These are phyloP conservation scores for Coecobrya sp. DNA, from an alignment of 2,888 invertebrate species.

Conservation along the genomic window DNA sequence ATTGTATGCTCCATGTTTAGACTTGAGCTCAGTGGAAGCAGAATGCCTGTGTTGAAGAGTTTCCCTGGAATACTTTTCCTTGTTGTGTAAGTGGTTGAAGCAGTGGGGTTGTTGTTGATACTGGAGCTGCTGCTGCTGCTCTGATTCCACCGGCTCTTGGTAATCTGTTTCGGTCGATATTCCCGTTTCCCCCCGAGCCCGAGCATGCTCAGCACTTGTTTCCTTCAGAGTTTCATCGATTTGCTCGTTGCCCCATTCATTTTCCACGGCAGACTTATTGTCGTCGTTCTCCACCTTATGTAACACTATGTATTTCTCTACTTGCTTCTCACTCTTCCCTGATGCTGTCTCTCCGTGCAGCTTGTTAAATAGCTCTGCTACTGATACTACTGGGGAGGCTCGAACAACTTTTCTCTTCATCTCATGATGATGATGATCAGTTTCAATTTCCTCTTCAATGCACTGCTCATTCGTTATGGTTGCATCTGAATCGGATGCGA, in stretches of 20 bases:
- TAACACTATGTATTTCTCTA: slow-evolving; percentile 35
- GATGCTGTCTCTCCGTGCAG: slow-evolving; percentile 36
- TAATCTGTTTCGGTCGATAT: slow-evolving; percentile 86
- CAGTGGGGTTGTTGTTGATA: slow-evolving; percentile 64
- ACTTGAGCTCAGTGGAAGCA: slow-evolving; percentile 33
- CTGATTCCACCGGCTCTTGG: slow-evolving; percentile 78
- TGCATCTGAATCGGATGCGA: slow-evolving; percentile 84
- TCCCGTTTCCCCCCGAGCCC: slow-evolving; percentile 86
- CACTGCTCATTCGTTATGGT: slow-evolving; percentile 84
- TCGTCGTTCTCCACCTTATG: slow-evolving; percentile 72
- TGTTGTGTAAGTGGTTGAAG: slow-evolving; percentile 64
- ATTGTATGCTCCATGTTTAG: slow-evolving; percentile 54
- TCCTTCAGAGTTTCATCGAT: slow-evolving; percentile 81
- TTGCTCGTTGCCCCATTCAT: slow-evolving; percentile 83
- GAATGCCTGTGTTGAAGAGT: slow-evolving; percentile 60
- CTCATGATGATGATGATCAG: slow-evolving; percentile 67
- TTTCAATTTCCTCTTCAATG: slow-evolving; percentile 80
- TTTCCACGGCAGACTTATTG: slow-evolving; percentile 78
- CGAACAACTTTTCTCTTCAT: slow-evolving; percentile 60
- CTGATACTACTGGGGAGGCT: slow-evolving; percentile 53
- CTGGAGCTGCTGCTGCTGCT: slow-evolving; percentile 68
- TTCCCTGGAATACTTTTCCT: slow-evolving; percentile 61
- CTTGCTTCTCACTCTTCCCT: not conserved
- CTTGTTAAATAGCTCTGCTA: slow-evolving; percentile 51
- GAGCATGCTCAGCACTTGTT: slow-evolving; percentile 85